Base-by-base conservation (phyloP, 2,888 invertebrate species). In the Cynaeus angustus region DNA sequence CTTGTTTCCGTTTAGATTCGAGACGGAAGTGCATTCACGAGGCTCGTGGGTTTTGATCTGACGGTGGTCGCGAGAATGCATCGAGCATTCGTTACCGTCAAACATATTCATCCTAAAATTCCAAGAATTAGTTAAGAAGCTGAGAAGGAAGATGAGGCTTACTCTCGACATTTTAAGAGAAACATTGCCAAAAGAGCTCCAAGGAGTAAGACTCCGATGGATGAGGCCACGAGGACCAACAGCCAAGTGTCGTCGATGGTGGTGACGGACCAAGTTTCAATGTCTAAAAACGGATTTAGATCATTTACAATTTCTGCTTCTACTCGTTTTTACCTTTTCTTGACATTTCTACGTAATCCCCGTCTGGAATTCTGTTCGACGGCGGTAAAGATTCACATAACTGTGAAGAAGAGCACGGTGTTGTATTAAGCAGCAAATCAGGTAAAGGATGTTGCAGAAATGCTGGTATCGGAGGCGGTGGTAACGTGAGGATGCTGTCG, bases 101-200 rank as follows among this genome's bases (percentile, higher is more conserved):
- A 91, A 85, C 87, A 90, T 85, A 82, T 85, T 83, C 88, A 88
- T 83, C 84, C 88, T 85, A n/a, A 16, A 46, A 13, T 16, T 50
- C 2, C 4, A 21, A 41, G 41, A 10, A 10, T 41, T 41, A n/a
- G 4, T 37, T 7, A 2, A 37, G n/a, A 37, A 37, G 21, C 9
- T 10, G 26, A 21, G 21, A 10, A 7, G 10, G 9, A 28, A 10
- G 16, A 21, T 26, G n/a, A n/a, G 10, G n/a, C 28, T 16, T 6
- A 95, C 94, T 94, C 93, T 89, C 94, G 89, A 84, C 94, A 94
- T 84, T 93, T 92, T 72, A 95, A 88, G 56, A 95, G 87, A 80
- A 94, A 91, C 66, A 94, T 87, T 0, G 94, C 94, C 33, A 95
- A 85, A 14, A 95, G 85, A 1, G 94, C 91, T 9, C 94, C 94